Evolutionary conservation across 2,888 invertebrate species (phyloP), one percentile per base, ranked within the genome.

Genomic region (Galerucella nymphaeae): DNA sequence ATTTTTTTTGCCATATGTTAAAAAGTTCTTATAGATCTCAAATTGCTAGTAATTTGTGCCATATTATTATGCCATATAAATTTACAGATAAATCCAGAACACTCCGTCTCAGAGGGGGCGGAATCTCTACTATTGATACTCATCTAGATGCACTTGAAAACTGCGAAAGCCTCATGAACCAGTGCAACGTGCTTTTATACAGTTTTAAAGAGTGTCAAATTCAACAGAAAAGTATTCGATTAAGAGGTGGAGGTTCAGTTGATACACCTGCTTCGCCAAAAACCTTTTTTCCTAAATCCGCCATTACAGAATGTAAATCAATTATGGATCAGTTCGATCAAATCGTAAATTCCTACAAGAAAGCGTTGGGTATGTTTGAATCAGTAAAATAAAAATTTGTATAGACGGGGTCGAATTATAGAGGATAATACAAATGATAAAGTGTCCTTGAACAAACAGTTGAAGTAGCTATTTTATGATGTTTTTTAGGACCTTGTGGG

Each of bases 261-360:
- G 55, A 30, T 13, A 16, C 50, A 30, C 9, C 58, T 1, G 48
- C 8, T 1, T n/a, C n/a, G 2, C 16, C 59, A 8, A 59, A n/a
- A 62, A 38, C n/a, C 3, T 16, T 62, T 41, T 16, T 61, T 10
- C 79, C 77, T 1, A 80, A 76, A 73, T 82, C 83, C 13, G 85
- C 85, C 0, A 78, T 83, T 41, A 59, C 74, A 2, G 84, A 84
- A 69, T 86, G 86, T 70, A 84, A 84, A 75, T 83, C 83, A 42
- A 77, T 86, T 2, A 85, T 86, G 85, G 81, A 84, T 20, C 83
- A 85, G 53, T 85, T 85, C 61, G 85, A 86, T 67, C 82, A 81
- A 62, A 81, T 84, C 61, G 70, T 86, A 50, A 75, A 73, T 1
- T 82, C 82, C 16, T 86, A 85, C 68, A 85, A 84, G 74, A 84